Evolutionary conservation across 2,797 vertebrate genomes (phyloP), one percentile per base, ranked within the genome.

Genomic region (Chrosomus eos): DNA sequence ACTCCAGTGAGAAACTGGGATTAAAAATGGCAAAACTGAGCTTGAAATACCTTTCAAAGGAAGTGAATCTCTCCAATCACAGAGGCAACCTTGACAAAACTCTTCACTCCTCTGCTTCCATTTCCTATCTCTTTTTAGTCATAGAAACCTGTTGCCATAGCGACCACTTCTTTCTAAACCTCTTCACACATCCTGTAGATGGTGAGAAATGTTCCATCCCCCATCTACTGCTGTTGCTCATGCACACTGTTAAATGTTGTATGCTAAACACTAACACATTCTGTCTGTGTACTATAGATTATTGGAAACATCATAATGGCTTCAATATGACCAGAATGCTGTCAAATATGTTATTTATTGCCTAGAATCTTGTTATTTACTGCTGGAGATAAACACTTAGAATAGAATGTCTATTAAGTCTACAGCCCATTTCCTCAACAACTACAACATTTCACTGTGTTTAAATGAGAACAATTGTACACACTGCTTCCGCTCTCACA

Each of bases 101-200:
- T 80, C 88, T 33, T 88, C 81, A 77, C 74, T 83, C 80, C 58
- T 85, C 86, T 75, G 70, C 83, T 72, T 85, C 58, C 78, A 79
- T 81, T 88, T 80, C 80, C 76, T 77, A 84, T 81, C 80, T 82
- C 81, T 51, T 80, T 85, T 81, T 84, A 86, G 80, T 82, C 85
- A 72, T 90, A 87, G 90, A 93, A 91, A 92, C 90, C 89, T 89
- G 94, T 95, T 95, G 90, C 93, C 92, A 94, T 93, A 88, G 94
- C 71, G 91, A 96, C 94, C 87, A 88, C 80, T 88, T 92, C 91
- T 94, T 94, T 88, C 68, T n/a, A 73, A 80, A 83, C 62, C 82
- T 81, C 60, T 86, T 83, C 70, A 84, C 87, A 82, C 68, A 88
- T 86, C 62, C 84, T 78, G 85, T 83, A 86, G 80, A 75, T 79